Evolutionary conservation across 2,888 invertebrate species (phyloP).

Genomic region (Pyrocoelia pectoralis): DNA sequence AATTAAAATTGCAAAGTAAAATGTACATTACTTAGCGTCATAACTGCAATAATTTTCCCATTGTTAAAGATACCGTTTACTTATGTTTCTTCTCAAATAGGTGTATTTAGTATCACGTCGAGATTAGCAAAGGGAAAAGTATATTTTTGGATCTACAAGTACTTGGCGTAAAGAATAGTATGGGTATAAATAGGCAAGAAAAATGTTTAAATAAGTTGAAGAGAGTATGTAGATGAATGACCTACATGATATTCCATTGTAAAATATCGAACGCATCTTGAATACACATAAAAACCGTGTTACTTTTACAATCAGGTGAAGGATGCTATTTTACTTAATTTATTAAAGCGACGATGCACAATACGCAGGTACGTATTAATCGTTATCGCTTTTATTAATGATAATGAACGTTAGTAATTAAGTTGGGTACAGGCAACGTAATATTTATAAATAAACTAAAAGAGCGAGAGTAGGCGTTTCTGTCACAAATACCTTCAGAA

Average conservation of each 20-base stretch:
- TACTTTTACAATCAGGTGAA: constrained; percentile 2
- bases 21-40: too few relatives aligned
- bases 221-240: neutral
- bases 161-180: neutral
- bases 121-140: neutral
- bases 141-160: neutral
- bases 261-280: neutral
- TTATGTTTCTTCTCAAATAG: too few relatives aligned
- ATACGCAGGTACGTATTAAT: constrained; percentile 2
- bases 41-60: too few relatives aligned
- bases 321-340: constrained; percentile 3
- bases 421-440: constrained; percentile 30
- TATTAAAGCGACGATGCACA: neutral
- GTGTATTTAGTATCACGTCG: too few relatives aligned
- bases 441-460: constrained; percentile 33
- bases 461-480: constrained; percentile 26
- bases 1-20: too few relatives aligned
- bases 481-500: constrained; percentile 31
- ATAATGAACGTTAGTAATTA: constrained; percentile 1
- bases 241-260: constrained; percentile 7
- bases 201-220: too few relatives aligned
- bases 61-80: too few relatives aligned
- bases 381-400: neutral
- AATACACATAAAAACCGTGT: neutral
- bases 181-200: neutral